Evolutionary conservation across 2,113 vertebrate species (phyloP).

Genomic region (Oplegnathus fasciatus): DNA sequence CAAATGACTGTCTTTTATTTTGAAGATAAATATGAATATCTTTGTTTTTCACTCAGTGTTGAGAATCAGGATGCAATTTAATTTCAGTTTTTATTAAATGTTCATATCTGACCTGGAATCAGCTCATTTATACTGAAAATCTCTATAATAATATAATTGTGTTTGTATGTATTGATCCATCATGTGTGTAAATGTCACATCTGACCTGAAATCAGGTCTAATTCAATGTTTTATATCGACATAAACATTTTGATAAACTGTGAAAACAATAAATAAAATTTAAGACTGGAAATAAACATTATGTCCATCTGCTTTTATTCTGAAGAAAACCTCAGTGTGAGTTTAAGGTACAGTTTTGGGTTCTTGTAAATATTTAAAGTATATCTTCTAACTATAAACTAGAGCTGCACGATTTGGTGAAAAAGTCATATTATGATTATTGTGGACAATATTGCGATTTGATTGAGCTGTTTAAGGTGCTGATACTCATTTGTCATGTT

Average conservation of each 20-base stretch:
- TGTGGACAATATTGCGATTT: too few relatives aligned
- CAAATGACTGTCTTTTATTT: background rate
- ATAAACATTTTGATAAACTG: conserved; percentile 14
- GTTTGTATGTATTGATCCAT: background rate
- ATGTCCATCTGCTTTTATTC: too few relatives aligned
- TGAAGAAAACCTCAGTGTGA: too few relatives aligned
- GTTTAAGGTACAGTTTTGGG: too few relatives aligned
- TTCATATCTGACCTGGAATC: background rate
- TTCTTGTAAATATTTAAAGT: too few relatives aligned
- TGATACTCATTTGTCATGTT: too few relatives aligned
- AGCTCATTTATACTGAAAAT: background rate
- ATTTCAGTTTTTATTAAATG: background rate
- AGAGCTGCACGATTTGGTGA: too few relatives aligned
- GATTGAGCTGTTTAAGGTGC: too few relatives aligned
- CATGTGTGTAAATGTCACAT: background rate
- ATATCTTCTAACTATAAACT: too few relatives aligned
- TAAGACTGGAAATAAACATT: too few relatives aligned
- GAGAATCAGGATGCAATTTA: background rate
- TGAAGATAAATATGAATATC: too few relatives aligned
- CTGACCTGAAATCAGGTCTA: background rate
- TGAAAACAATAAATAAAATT: background rate
- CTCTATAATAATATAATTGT: background rate
- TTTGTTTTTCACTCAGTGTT: background rate
- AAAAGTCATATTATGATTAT: too few relatives aligned
- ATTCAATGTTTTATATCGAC: background rate